phyloP scores from a whole-genome alignment of 2,888 invertebrate species.

The Disparrhopalites patrizii region DNA sequence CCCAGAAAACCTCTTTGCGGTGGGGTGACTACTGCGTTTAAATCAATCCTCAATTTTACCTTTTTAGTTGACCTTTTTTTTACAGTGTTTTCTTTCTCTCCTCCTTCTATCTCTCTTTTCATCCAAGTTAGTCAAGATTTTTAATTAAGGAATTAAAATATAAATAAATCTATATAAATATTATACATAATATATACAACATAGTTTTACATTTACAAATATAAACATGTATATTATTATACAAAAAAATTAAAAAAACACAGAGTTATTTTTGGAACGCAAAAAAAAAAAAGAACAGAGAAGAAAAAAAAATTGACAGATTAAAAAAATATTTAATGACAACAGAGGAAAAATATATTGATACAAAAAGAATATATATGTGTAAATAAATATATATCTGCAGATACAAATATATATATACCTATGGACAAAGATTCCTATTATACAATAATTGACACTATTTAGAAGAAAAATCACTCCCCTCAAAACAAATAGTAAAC shows the following conservation, averaged over 20 bases:
- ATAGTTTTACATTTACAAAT: neutral
- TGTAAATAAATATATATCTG: neutral
- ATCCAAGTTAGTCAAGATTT: neutral
- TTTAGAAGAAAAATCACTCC: neutral
- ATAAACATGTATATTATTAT: neutral
- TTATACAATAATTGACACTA: neutral
- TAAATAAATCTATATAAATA: neutral
- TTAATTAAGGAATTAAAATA: neutral
- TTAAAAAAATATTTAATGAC: too few relatives aligned
- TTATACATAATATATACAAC: neutral
- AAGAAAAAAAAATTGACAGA: too few relatives aligned
- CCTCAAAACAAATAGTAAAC: neutral
- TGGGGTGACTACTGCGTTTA: slow-evolving; percentile 86
- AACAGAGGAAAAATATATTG: neutral
- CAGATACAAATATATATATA: neutral
- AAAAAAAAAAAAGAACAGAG: neutral
- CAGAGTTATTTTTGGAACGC: neutral
- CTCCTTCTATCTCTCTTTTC: neutral
- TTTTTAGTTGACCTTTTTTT: slow-evolving; percentile 11
- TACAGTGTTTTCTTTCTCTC: too few relatives aligned
- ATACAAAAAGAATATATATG: neutral
- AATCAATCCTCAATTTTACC: neutral
- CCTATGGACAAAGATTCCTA: neutral
- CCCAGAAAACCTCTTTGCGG: slow-evolving; percentile 92
- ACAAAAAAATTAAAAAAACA: neutral